These are phyloP conservation scores for Hippocampus barbouri DNA, from an alignment of 2,113 vertebrate genomes.

Conservation along the genomic window DNA sequence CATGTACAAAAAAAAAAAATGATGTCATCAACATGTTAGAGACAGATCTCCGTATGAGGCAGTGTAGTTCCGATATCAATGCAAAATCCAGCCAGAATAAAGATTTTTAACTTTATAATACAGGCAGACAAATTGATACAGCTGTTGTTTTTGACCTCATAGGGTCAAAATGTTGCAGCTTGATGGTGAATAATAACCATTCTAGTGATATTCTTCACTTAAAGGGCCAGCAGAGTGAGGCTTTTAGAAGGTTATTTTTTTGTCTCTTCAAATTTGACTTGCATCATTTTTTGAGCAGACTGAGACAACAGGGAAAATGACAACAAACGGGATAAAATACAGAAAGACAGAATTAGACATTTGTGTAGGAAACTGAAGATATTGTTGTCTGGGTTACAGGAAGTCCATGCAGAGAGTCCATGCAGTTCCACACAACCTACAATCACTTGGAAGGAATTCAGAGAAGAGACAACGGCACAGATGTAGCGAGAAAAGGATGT, in stretches of 20 bases:
- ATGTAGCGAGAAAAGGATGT: constrained; percentile 25
- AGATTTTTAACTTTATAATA: not conserved
- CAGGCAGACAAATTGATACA: not conserved
- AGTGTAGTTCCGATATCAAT: not conserved
- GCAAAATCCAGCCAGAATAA: not conserved
- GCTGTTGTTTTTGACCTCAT: not conserved
- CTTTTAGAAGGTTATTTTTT: not conserved
- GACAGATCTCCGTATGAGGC: not conserved
- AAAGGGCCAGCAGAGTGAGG: not conserved
- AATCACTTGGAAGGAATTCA: constrained; percentile 66
- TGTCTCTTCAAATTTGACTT: not conserved
- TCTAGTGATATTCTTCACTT: not conserved
- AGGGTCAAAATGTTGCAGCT: not conserved
- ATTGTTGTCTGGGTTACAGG: constrained; percentile 38
- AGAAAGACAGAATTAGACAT: not conserved
- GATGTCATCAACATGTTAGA: not conserved
- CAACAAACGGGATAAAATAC: not conserved
- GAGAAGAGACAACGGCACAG: constrained; percentile 51
- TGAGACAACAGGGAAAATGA: not conserved
- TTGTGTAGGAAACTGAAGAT: constrained; percentile 2
- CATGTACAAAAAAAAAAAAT: not conserved
- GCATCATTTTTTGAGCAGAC: not conserved
- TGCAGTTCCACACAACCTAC: constrained; percentile 80
- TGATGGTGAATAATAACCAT: not conserved
- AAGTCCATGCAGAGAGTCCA: constrained; percentile 80